Evolutionary conservation across 2,888 invertebrate species (phyloP).

Genomic region (Orgyia antiqua): DNA sequence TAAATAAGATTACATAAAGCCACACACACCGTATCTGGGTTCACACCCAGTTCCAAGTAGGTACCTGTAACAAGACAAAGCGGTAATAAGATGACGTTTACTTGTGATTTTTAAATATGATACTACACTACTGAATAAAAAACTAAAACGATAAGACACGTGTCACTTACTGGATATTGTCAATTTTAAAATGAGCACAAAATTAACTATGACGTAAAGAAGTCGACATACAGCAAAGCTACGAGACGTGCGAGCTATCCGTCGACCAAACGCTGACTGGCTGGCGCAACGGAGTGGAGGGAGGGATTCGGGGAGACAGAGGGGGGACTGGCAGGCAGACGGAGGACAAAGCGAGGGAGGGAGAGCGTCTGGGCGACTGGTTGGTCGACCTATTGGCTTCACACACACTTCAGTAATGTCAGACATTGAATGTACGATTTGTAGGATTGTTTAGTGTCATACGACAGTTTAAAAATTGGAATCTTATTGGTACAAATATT

Average conservation of each 20-base stretch:
- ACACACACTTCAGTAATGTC: constrained; percentile 55
- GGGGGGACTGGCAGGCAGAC: constrained; percentile 41
- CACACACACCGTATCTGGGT: constrained; percentile 71
- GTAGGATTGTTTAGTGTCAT: constrained; percentile 55
- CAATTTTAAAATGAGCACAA: constrained; percentile 55
- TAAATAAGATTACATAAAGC: constrained; percentile 72
- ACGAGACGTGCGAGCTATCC: constrained; percentile 34
- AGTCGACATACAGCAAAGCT: constrained; percentile 26
- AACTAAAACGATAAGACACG: constrained; percentile 36
- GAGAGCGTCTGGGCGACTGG: constrained; percentile 72
- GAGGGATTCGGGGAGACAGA: constrained; percentile 41
- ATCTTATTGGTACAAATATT: constrained; percentile 14
- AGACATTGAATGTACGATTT: constrained; percentile 37
- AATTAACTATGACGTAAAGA: constrained; percentile 71
- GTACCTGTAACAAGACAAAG: constrained; percentile 77
- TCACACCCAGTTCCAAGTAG: constrained; percentile 73
- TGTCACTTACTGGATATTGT: constrained; percentile 49
- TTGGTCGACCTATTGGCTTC: constrained; percentile 74
- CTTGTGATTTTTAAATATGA: constrained; percentile 25
- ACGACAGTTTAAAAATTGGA: constrained; percentile 26
- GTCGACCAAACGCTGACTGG: constrained; percentile 60
- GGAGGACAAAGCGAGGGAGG: constrained; percentile 66
- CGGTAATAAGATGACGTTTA: constrained; percentile 49
- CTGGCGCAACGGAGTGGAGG: constrained; percentile 51
- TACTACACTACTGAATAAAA: constrained; percentile 20